Percentiles rank a stretch among this genome's conserved stretches.
Conservation (phyloP, 2,113 vertebrate genomes). For the Pterocles orientalis region DNA sequence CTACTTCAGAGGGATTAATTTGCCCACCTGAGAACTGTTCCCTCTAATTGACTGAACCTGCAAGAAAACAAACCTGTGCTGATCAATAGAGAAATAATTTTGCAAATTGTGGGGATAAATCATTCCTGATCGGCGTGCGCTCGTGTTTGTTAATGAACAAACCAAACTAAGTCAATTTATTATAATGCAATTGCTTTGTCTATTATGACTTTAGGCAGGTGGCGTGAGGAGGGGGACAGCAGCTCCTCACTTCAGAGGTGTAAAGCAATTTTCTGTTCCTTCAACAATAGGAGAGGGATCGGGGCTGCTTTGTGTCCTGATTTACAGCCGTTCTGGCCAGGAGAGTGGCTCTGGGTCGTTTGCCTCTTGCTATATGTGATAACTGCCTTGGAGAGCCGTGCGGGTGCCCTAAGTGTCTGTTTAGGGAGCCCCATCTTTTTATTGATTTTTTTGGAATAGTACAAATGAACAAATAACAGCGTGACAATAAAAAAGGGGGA, state of each 20-base stretch:
- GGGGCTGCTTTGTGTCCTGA: background rate
- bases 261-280: background rate
- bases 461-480: background rate
- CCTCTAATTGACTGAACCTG: slow-evolving; percentile 71
- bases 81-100: slow-evolving; percentile 83
- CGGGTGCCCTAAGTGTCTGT: background rate
- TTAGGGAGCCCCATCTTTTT: background rate
- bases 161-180: slow-evolving; percentile 77
- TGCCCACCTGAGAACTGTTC: slow-evolving; percentile 42
- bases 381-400: background rate
- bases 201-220: slow-evolving; percentile 46
- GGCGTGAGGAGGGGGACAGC: background rate
- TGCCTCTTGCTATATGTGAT: background rate
- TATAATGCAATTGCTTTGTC: slow-evolving; percentile 71
- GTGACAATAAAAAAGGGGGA: background rate
- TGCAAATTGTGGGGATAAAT: slow-evolving; percentile 79
- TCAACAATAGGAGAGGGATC: background rate
- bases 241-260: background rate
- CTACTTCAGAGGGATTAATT: slow-evolving; percentile 61
- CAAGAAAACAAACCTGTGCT: slow-evolving; percentile 65
- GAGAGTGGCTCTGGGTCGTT: rapidly evolving
- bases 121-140: slow-evolving; percentile 64
- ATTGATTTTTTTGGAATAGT: background rate
- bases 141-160: slow-evolving; percentile 65
- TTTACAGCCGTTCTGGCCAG: background rate